Evolutionary conservation across 2,888 invertebrate species (phyloP), one percentile per base, ranked within the genome.

Genomic region (Eilema depressum): DNA sequence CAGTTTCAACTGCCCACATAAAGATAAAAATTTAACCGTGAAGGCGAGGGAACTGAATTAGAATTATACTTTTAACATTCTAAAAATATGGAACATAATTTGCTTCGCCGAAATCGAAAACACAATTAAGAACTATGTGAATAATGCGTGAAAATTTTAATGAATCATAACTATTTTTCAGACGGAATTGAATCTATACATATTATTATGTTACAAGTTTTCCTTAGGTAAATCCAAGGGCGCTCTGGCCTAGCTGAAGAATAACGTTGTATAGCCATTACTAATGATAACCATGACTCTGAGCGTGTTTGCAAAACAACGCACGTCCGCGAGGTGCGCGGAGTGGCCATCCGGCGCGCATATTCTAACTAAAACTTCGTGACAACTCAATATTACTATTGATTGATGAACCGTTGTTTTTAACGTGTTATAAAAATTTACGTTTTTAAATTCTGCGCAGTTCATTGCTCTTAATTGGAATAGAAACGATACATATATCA

Each of bases 341-440:
- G 75, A 74, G 75, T 72, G 75, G 78, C 85, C 88, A 88, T 89
- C 89, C 89, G 89, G 86, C 84, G 81, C 82, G 81, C 83, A 82
- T 85, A 85, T 85, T 83, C 83, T 78, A 80, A 78, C 83, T 78
- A 75, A 78, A 75, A 85, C 83, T 79, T 81, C 83, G 79, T 80
- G 77, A 84, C 81, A 81, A 83, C 82, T 85, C 83, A 84, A 86
- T 85, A 84, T 83, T 83, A 76, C 82, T 84, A 85, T 82, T 84
- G 84, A 86, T 81, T 82, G 78, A 73, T 73, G 57, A 75, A 76
- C 78, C 79, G 80, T 83, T 83, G 81, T 71, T 76, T 81, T 66
- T 70, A 75, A 63, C 71, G 70, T 77, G 68, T 56, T 75, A 74
- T 61, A 60, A 28, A 20, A 59, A 41, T 10, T 7, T 26, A 66